Evolutionary conservation across 2,113 vertebrate genomes (phyloP), one percentile per base, ranked within the genome.

Genomic region (Microtus montanus): DNA sequence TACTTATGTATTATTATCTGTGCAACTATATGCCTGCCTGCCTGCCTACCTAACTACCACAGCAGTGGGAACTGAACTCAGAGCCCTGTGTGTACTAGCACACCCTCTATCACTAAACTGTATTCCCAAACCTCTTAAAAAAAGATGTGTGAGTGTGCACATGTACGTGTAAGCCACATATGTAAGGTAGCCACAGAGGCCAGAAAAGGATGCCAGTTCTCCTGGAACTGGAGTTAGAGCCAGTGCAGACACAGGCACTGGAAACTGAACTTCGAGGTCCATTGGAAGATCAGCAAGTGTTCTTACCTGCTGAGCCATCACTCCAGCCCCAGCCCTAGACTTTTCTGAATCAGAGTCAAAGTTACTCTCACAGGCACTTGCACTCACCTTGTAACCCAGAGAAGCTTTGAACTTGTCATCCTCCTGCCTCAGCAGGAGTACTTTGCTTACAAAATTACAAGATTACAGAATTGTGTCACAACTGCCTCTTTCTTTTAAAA

Each of bases 401-500:
- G 26, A 20, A 47, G 38, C 28, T 24, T 52, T 70, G 64, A 87
- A 52, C 84, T 70, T 87, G 33, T 33, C 64, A 70, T 68, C 44
- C 30, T 70, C 30, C 64, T 68, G 63, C 41, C 41, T 49, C 83
- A 85, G 63, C 61, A 28, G 38, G 61, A 84, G 63, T 64, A 33
- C 58, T 58, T 58, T 58, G 19, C 54, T 58, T 20, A 58, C 58
- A 58, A 58, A 58, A 58, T 58, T 58, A 7, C 58, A 58, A 58
- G 58, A 58, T 58, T 20, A 58, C 15, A 66, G 17, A 84, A 84
- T 10, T 24, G 20, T 84, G 61, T 84, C 63, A 86, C 33, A 70
- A n/a, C 24, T 87, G 75, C 3, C 35, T 91, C 88, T 75, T 92
- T 17, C 20, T 84, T 93, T 54, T 38, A 92, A 94, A 96, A 80